Percentiles rank a stretch among this genome's conserved stretches.
phyloP scores from a whole-genome alignment of 2,113 vertebrate genomes.

The Entelurus aequoreus region DNA sequence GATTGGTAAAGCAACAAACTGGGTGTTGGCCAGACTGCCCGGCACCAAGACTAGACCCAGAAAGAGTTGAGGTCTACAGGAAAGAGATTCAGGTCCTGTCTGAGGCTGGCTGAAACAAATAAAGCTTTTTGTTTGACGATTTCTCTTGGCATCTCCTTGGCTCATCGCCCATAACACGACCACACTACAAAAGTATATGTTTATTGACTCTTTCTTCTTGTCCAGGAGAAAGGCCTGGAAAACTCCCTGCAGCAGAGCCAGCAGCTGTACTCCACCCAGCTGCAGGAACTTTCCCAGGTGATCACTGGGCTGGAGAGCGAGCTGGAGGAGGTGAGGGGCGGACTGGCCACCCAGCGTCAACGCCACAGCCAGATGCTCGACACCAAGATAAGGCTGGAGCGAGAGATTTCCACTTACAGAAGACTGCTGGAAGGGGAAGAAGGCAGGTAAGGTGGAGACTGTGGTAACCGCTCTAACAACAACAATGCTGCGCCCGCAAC shows the following conservation, averaged over 20 bases:
- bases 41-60: no score
- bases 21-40: no score
- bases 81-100: no score
- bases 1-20: no score
- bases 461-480: background rate
- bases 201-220: background rate
- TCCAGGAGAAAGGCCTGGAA: slow-evolving; percentile 88
- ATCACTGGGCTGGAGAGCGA: slow-evolving; percentile 83
- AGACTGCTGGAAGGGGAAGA: slow-evolving; percentile 88
- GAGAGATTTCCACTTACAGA: slow-evolving; percentile 90
- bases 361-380: slow-evolving; percentile 87
- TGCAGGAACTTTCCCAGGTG: slow-evolving; percentile 80
- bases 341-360: slow-evolving; percentile 82
- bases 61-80: no score
- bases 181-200: background rate
- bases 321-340: slow-evolving; percentile 78
- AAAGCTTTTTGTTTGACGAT: no score
- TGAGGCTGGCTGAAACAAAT: no score
- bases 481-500: background rate
- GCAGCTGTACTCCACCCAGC: slow-evolving; percentile 81
- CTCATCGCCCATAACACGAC: no score
- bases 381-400: slow-evolving; percentile 92
- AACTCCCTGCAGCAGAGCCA: slow-evolving; percentile 80
- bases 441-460: slow-evolving; percentile 75
- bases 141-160: no score